phyloP scores from a whole-genome alignment of 2,888 invertebrate genomes.

The Hirtodrosophila histrioides region DNA sequence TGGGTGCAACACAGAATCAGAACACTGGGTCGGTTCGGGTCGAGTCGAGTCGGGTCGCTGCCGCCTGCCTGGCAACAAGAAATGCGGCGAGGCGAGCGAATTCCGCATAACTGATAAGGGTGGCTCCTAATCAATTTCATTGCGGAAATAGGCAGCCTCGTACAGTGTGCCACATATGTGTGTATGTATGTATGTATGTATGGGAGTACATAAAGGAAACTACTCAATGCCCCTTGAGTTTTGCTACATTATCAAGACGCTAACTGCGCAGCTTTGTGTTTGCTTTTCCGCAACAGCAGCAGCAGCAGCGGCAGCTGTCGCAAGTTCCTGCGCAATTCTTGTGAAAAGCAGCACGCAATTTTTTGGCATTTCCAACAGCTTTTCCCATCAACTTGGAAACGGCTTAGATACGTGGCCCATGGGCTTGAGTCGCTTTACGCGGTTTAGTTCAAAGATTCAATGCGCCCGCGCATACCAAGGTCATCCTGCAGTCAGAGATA shows the following conservation, averaged over 20 bases:
- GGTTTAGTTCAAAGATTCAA: constrained; percentile 23
- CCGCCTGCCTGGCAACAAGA: constrained; percentile 22
- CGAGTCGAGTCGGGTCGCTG: too few relatives aligned
- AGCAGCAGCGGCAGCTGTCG: constrained; percentile 20
- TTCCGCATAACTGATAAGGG: constrained; percentile 49
- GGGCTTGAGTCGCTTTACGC: constrained; percentile 18
- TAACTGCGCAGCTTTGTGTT: constrained; percentile 66
- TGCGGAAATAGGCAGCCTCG: constrained; percentile 54
- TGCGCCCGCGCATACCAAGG: background rate
- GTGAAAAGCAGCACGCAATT: constrained; percentile 16
- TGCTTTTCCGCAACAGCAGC: constrained; percentile 23
- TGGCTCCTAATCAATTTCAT: constrained; percentile 54
- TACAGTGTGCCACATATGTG: constrained; percentile 1
- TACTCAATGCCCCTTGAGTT: constrained; percentile 24
- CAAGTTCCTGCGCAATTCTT: constrained; percentile 42
- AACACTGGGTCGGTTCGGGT: constrained; percentile 16
- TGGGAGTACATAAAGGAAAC: constrained; percentile 17
- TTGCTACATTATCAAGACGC: constrained; percentile 46
- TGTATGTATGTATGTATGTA: constrained; percentile 3
- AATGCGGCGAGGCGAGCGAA: constrained; percentile 17
- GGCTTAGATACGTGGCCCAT: too few relatives aligned
- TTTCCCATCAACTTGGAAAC: constrained; percentile 18
- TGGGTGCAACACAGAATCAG: constrained; percentile 12
- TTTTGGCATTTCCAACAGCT: constrained; percentile 23
- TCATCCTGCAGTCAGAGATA: too few relatives aligned